Evolutionary conservation across 2,113 vertebrate species (phyloP), one percentile per base, ranked within the genome.

Genomic region (Vanacampus margaritifer): DNA sequence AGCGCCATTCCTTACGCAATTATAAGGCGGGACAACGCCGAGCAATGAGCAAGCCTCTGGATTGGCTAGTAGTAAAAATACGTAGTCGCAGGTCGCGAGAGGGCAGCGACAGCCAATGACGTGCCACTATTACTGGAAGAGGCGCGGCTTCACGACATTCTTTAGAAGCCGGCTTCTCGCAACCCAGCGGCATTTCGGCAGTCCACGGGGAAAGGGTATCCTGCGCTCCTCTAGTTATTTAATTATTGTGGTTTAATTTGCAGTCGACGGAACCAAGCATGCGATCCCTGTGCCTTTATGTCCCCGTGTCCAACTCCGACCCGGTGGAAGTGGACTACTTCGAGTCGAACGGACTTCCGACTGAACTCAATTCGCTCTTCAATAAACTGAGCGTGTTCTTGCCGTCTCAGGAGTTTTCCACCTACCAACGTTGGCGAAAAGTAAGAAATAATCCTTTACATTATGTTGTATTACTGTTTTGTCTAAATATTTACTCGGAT

Each of bases 281-380:
- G 97, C 93, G 98, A 54, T 94, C 94, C 64, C 86, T 99, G 73
- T 96, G 94, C 76, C 90, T 99, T 41, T 96, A 95, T 3, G 90
- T 99, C 68, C 94, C 96, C 0, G 85, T 90, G 66, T 86, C 91
- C 0, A 94, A 94, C 77, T 81, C 77, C 1, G 93, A 93, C 78
- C 93, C 92, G 60, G 51, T 94, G 0, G 96, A 95, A 72, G 96
- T 97, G 78, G 92, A 99, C 36, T 98, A 94, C 74, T 98, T 98
- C 3, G 97, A 99, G 67, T 98, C 97, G 0, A 92, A 94, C 75
- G 93, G 94, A 16, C 93, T 99, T 10, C 95, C 96, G 0, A 90
- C 93, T 0, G 91, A 94, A 43, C 92, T 98, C 64, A 96, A 97
- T 66, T 94, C 95, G 2, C 93, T 97, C 60, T 96, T 97, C 74